These are phyloP conservation scores for Pristionchus maxplancki DNA, from an alignment of 2,888 invertebrate species.

Conservation along the genomic window DNA sequence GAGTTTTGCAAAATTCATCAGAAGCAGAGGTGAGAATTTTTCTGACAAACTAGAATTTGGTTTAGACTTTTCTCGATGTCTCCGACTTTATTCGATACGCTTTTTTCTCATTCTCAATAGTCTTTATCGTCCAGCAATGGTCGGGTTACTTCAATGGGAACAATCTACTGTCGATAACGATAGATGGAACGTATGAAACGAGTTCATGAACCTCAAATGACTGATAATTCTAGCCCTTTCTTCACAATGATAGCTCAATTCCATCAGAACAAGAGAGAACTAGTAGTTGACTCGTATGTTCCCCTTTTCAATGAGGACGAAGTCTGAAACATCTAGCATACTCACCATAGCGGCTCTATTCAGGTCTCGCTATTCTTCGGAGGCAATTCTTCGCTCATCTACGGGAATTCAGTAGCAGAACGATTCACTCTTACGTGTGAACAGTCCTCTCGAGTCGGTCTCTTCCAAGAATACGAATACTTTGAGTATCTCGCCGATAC, in stretches of 20 bases:
- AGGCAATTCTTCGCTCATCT: not conserved
- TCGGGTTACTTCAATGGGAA: not conserved
- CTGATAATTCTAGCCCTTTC: not conserved
- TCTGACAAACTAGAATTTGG: not conserved
- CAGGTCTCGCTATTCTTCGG: not conserved
- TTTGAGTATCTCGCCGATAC: not conserved
- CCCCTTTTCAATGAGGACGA: not conserved
- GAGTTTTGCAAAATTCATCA: not conserved
- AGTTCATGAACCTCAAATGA: not conserved
- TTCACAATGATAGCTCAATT: not conserved
- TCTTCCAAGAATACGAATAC: not conserved
- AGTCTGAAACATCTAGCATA: not conserved
- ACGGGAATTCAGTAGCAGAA: not conserved
- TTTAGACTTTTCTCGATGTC: not conserved
- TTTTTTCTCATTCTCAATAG: not conserved
- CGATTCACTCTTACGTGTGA: not conserved
- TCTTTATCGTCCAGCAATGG: not conserved
- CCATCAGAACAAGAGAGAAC: not conserved
- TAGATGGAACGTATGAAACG: not conserved
- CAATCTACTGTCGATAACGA: not conserved
- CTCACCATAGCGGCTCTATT: not conserved
- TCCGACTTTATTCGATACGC: not conserved
- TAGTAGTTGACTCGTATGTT: not conserved
- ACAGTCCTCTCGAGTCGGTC: not conserved
- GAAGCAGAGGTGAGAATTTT: not conserved